Base-by-base conservation (phyloP, 2,797 vertebrate genomes). In the Chromis chromis region DNA sequence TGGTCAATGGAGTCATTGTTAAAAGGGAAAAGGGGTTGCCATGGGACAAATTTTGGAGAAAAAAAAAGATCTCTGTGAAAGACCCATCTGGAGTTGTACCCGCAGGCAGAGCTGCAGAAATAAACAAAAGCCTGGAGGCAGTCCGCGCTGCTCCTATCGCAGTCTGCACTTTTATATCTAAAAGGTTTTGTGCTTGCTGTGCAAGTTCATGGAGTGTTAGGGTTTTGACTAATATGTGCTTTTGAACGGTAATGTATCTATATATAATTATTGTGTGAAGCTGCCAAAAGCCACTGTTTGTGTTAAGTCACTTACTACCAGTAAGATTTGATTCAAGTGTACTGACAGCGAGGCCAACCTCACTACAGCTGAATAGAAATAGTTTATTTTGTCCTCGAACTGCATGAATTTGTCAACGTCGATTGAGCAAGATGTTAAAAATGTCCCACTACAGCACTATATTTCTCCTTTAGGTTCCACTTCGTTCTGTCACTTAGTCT, bases 101-200 rank as follows among this genome's bases (percentile, higher is more conserved):
- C 76, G 65, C 82, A 66, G 88, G 90, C 88, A 80, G 61, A 84
- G 89, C 69, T 82, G 76, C 81, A 85, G 76, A 91, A 93, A 89
- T 89, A 90, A 91, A 92, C 89, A 82, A 82, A 80, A 84, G 90
- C 91, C 92, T 81, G 60, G 66, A 88, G 91, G 86, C 85, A 84
- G 84, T 80, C 79, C 55, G 52, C 79, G 86, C 76, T 78, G 78
- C 82, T 83, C 56, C 64, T 65, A 48, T 83, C 55, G 59, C 79
- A 77, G 70, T 78, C 74, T 85, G 70, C 78, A 74, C 76, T 31
- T 58, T 83, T 70, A 54, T 80, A 83, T 84, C 59, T 50, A 44
- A 88, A 80, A 66, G 46, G 28, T 67, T 88, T 88, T 36, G 78
- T 83, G 76, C 89, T 82, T 81, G 52, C 53, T 79, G 63, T 77